Conservation (phyloP, 2,797 vertebrate species). For the Scleropages formosus region DNA sequence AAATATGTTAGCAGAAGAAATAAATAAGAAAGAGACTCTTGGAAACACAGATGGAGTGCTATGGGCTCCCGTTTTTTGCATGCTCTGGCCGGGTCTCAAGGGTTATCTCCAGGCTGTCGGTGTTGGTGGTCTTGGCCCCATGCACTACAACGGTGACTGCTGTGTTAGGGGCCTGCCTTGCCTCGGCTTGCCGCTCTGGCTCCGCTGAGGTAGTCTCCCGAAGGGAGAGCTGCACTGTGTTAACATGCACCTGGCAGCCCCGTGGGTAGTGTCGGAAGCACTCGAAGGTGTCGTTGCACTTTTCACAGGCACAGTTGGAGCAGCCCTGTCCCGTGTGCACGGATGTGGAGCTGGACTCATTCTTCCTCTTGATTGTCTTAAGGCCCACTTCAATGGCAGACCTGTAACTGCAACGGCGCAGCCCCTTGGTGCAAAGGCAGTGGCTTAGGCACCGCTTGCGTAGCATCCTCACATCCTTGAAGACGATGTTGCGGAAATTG, state of each 20-base stretch:
- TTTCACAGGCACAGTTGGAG: constrained; percentile 44
- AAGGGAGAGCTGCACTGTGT: constrained; percentile 18
- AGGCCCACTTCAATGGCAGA: constrained; percentile 42
- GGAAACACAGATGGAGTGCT: too few species aligned
- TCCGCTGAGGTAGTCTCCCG: constrained; percentile 6
- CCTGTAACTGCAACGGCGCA: constrained; percentile 36
- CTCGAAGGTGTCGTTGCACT: constrained; percentile 47
- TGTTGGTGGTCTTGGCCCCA: too few species aligned
- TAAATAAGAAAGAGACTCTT: too few species aligned
- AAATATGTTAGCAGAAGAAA: background rate
- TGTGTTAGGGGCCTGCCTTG: too few species aligned
- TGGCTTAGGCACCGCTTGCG: constrained; percentile 47
- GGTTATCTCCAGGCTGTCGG: too few species aligned
- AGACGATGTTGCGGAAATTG: constrained; percentile 59
- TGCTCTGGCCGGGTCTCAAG: too few species aligned
- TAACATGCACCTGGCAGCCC: constrained; percentile 41
- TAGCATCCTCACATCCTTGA: constrained; percentile 52
- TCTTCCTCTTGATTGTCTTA: constrained; percentile 41
- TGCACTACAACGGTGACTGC: too few species aligned
- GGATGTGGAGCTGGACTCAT: constrained; percentile 46
- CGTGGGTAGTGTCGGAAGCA: constrained; percentile 56
- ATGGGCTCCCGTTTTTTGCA: too few species aligned
- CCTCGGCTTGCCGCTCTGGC: background rate
- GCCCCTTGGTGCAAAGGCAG: constrained; percentile 42
- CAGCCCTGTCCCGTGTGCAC: constrained; percentile 34